phyloP scores from a whole-genome alignment of 2,888 invertebrate genomes.

The Mimachlamys varia region DNA sequence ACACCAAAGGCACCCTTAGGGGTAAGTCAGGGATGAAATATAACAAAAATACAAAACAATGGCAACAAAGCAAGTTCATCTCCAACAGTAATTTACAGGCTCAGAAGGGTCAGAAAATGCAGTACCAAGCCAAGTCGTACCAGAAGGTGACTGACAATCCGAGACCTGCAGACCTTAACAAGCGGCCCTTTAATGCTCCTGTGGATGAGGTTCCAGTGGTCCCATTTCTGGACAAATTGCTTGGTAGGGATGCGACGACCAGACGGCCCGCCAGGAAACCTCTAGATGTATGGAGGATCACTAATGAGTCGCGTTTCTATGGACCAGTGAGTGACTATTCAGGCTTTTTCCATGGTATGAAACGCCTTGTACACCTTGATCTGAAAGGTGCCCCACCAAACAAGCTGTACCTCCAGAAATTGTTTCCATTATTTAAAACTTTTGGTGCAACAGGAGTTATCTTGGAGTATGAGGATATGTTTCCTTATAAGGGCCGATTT shows the following conservation, averaged over 20 bases:
- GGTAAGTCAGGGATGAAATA: not conserved
- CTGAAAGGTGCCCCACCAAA: slow-evolving; percentile 92
- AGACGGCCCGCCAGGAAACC: not conserved
- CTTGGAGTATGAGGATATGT: slow-evolving; percentile 94
- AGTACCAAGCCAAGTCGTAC: not conserved
- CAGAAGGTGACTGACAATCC: not conserved
- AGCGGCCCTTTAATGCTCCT: not conserved
- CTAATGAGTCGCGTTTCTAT: slow-evolving; percentile 40
- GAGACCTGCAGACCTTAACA: not conserved
- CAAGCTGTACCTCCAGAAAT: slow-evolving; percentile 81
- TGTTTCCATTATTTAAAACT: slow-evolving; percentile 75
- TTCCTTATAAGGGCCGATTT: slow-evolving; percentile 87
- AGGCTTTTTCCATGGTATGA: slow-evolving; percentile 50
- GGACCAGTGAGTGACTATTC: not conserved
- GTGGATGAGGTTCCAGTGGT: not conserved
- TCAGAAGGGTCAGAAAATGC: not conserved
- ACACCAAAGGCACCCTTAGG: not conserved
- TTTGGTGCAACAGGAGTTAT: slow-evolving; percentile 88
- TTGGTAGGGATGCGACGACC: not conserved
- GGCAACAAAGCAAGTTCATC: not conserved
- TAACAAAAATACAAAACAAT: not conserved
- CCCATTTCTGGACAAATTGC: not conserved
- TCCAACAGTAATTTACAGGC: not conserved
- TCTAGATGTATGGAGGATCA: not conserved
- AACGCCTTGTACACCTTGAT: slow-evolving; percentile 89